Evolutionary conservation across 2,888 invertebrate species (phyloP), one percentile per base, ranked within the genome.

Genomic region (Brachypalpus laphriformis): DNA sequence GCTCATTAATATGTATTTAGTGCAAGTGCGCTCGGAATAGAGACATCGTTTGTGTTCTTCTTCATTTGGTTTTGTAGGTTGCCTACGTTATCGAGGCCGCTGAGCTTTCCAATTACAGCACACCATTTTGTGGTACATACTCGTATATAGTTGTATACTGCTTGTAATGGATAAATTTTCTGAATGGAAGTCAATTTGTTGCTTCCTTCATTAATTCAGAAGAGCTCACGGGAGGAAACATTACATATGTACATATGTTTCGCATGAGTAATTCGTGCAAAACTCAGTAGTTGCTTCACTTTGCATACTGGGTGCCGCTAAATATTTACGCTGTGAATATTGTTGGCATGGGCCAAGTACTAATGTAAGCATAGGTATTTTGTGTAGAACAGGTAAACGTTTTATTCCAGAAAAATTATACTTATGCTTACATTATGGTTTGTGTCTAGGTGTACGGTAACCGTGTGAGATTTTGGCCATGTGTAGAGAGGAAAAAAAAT

Each of bases 51-150:
- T 49, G 14, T 40, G 25, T 42, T 25, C 45, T 42, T 49, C 37
- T 51, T 65, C 51, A 40, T 70, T 78, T 59, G 66, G 40, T 59
- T 72, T 76, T 82, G 49, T 82, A 74, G 72, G 83, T 80, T 74
- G 68, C 31, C 61, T 80, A 83, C 83, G 83, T 75, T 78, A 83
- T 45, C 25, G 74, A 47, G 83, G 83, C 28, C 83, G 66, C 51
- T 34, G 22, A 57, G 57, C 49, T 75, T 75, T 70, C 66, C 16
- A 74, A 75, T 47, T 74, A 56, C 68, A 66, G 56, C 45, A 14
- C 54, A 78, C 74, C 68, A 74, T 74, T 61, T 82, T 77, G 51
- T 56, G 45, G n/a, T 40, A 28, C 3, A 31, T 18, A 42, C n/a
- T n/a, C 16, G 20, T 40, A 42, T 51, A 47, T 57, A 18, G 28